Evolutionary conservation across 2,113 vertebrate genomes (phyloP).

Genomic region (Oncorhynchus tshawytscha): DNA sequence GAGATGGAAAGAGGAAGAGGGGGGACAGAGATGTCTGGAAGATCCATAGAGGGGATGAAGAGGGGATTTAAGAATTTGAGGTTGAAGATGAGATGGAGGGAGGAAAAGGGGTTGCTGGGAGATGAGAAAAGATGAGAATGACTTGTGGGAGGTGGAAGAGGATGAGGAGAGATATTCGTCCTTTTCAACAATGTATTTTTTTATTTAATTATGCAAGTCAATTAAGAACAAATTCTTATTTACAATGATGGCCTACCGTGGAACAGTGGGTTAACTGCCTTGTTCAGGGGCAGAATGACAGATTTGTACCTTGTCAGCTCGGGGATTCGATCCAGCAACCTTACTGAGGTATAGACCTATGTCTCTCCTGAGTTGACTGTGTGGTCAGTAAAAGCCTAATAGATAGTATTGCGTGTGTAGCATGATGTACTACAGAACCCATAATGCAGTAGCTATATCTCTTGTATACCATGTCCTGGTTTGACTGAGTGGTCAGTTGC

Average conservation of each 20-base stretch:
- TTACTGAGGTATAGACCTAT: background rate
- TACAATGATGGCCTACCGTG: no score
- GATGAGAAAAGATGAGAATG: slow-evolving; percentile 9
- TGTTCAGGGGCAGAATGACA: no score
- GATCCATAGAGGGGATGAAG: background rate
- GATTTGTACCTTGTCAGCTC: no score
- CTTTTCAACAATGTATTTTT: no score
- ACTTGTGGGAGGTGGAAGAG: slow-evolving; percentile 38
- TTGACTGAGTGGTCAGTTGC: background rate
- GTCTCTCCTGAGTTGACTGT: background rate
- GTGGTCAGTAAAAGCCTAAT: background rate
- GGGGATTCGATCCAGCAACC: no score
- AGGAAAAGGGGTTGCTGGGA: slow-evolving; percentile 12
- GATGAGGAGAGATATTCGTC: background rate
- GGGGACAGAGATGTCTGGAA: slow-evolving; percentile 13
- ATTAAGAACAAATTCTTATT: no score
- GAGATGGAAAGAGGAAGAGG: slow-evolving; percentile 2
- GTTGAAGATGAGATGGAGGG: background rate
- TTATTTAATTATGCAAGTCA: no score
- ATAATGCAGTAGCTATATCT: background rate
- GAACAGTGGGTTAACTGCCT: no score
- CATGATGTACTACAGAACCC: no score
- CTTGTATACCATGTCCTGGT: background rate
- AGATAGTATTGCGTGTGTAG: no score
- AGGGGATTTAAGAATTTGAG: slow-evolving; percentile 6